Base-by-base conservation (phyloP, 2,888 invertebrate species). In the Apoderus coryli region DNA sequence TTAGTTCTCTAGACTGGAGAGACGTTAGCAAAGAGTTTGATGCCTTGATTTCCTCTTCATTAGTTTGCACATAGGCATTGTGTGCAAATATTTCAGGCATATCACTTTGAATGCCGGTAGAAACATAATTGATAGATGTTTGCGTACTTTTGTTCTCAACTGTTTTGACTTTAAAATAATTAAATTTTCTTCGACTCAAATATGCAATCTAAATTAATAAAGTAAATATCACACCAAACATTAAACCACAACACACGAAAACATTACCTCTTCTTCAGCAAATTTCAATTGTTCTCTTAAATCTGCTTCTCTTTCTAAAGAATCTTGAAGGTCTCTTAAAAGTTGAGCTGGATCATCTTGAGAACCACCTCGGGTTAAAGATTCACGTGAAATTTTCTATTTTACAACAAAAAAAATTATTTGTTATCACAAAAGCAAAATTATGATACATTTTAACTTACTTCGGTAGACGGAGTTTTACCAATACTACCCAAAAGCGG, bases 261-360 rank as follows among this genome's bases (percentile, higher is more conserved):
- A 16, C 10, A 4, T 36, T 61, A 80, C 81, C 73, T 93, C 92
- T 59, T 90, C 89, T 57, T 93, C 92, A 9, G 90, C 79, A 56
- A 88, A 92, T 40, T 77, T 73, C 7, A 93, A 61, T 54, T 95
- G 93, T 55, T 95, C 93, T 31, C 86, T 70, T 10, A 93, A 63
- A 61, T 95, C 93, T 2, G 86, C 85, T 57, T 95, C 93, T 14
- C 93, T 65, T 60, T 95, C 93, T 37, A 89, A 63, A 2, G 88
- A 84, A 60, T 92, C 92, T 52, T 88, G 84, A 10, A 93, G 64
- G 52, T 92, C 90, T 25, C 88, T 65, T 37, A 88, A 63, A 22
- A 90, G 59, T 50, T 86, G 82, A 27, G 72, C 75, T 1, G 81
- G 77, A 56, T 84, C 80, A 44, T 81, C 80, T 53, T 80, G 80